Percentiles rank a stretch among this genome's conserved stretches.
Conservation (phyloP, 2,888 invertebrate genomes). For the Eristalis intricaria region DNA sequence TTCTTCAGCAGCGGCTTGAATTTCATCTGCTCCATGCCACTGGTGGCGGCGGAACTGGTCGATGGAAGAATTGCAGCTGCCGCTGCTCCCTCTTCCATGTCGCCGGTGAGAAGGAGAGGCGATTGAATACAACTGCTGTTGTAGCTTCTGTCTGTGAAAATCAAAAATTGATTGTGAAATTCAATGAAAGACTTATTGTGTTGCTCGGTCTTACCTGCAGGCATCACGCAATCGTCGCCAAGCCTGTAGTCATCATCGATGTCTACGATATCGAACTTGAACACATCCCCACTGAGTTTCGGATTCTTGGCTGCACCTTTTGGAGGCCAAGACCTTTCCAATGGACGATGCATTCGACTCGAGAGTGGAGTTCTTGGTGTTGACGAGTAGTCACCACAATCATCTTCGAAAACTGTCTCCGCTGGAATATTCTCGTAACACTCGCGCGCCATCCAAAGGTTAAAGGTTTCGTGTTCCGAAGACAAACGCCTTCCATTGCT, state of each 20-base stretch:
- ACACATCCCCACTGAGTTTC: conserved; percentile 88
- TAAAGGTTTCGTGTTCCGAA: conserved; percentile 75
- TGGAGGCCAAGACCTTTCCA: conserved; percentile 89
- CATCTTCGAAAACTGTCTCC: conserved; percentile 78
- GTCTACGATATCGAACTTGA: conserved; percentile 92
- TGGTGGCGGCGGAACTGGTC: conserved; percentile 56
- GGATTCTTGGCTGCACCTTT: conserved; percentile 82
- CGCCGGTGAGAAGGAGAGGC: conserved; percentile 75
- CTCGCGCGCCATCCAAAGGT: conserved; percentile 80
- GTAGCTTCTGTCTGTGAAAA: conserved; percentile 62
- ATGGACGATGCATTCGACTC: conserved; percentile 84
- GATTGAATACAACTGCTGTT: conserved; percentile 76
- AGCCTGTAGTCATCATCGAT: conserved; percentile 85
- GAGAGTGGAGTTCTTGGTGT: conserved; percentile 76
- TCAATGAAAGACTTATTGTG: not conserved
- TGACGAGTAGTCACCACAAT: conserved; percentile 78
- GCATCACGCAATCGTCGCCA: conserved; percentile 81
- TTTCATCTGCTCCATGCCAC: conserved; percentile 79
- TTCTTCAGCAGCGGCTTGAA: conserved; percentile 84
- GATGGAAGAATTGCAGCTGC: conserved; percentile 52
- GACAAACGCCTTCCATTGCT: conserved; percentile 54
- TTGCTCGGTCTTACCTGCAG: conserved; percentile 16
- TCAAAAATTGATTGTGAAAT: not conserved
- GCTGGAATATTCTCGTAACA: conserved; percentile 80
- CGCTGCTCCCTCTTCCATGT: conserved; percentile 57